Base-by-base conservation (phyloP, 2,888 invertebrate species). In the Empis livida region DNA sequence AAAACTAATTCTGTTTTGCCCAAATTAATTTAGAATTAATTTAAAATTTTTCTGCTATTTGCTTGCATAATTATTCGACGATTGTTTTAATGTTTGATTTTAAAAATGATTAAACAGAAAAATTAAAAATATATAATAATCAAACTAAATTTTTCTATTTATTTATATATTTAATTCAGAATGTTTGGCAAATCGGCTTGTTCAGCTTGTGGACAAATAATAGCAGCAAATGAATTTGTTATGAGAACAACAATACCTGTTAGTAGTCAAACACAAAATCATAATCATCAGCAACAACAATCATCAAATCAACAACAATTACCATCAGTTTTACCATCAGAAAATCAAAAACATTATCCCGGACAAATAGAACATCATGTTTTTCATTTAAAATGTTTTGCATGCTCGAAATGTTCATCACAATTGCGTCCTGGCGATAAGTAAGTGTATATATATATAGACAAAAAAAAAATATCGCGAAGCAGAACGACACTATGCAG, bases 381-480 rank as follows among this genome's bases (percentile, higher is more conserved):
- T 63, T 93, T 90, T 77, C 93, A 92, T 76, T 79, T 90, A 73
- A 89, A 90, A 74, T 93, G 92, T 74, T 93, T 93, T 77, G 80
- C 84, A 58, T 93, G 92, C 77, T 88, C 85, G 70, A 90, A 90
- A 71, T 93, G 93, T 71, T 82, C 85, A 61, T 78, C 81, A 62
- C 85, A 82, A 70, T 81, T 93, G 60, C 79, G 84, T 71, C 82
- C 87, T 59, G 93, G 93, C 61, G 92, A 92, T 77, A 80, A 87
- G 78, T 81, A 64, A 68, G 67, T 20, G n/a, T n/a, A n/a, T n/a
- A n/a, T n/a, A n/a, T n/a, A n/a, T n/a, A n/a, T n/a, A n/a, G n/a
- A n/a, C n/a, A 41, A 39, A 10, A 39, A 39, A 39, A 14, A 38
- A 14, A 14, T n/a, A n/a, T n/a, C n/a, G n/a, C n/a, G n/a, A n/a